Percentiles rank a stretch among this genome's conserved stretches.
phyloP scores from a whole-genome alignment of 1,140 invertebrate species.

The Trissolcus basalis region DNA sequence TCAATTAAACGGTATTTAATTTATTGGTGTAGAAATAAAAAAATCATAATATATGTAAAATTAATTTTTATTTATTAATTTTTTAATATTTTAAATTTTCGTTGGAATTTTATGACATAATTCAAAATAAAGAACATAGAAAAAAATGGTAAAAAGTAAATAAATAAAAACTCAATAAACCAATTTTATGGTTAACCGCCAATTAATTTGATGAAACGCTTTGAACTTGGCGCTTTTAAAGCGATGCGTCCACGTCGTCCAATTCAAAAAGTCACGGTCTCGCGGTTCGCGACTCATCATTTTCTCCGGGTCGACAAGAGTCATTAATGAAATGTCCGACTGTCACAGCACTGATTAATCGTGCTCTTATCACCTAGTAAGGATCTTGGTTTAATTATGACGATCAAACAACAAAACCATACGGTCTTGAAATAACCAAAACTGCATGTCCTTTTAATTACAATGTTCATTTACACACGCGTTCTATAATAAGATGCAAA shows the following conservation, averaged over 20 bases:
- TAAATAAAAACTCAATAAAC: slow-evolving; percentile 22
- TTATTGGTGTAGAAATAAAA: too few species aligned
- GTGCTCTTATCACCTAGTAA: slow-evolving; percentile 62
- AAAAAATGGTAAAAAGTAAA: slow-evolving; percentile 2
- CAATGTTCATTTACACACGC: too few species aligned
- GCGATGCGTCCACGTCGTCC: slow-evolving; percentile 33
- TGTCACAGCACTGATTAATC: slow-evolving; percentile 70
- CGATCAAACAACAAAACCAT: slow-evolving; percentile 52
- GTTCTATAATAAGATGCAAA: too few species aligned
- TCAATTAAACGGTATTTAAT: too few species aligned
- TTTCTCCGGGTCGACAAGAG: slow-evolving; percentile 41
- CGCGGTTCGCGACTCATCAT: slow-evolving; percentile 57
- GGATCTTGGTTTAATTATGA: slow-evolving; percentile 70
- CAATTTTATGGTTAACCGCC: slow-evolving; percentile 52
- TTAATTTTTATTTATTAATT: too few species aligned
- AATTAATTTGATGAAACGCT: slow-evolving; percentile 62
- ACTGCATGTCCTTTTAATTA: too few species aligned
- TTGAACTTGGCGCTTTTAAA: slow-evolving; percentile 28
- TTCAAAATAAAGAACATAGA: background rate
- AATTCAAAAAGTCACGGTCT: slow-evolving; percentile 56
- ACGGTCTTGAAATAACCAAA: slow-evolving; percentile 11
- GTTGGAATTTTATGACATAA: too few species aligned
- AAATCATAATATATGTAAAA: too few species aligned
- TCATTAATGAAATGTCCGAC: slow-evolving; percentile 71
- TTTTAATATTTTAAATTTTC: too few species aligned